Conservation (phyloP, 2,113 vertebrate species). For the Dasyprocta punctata region DNA sequence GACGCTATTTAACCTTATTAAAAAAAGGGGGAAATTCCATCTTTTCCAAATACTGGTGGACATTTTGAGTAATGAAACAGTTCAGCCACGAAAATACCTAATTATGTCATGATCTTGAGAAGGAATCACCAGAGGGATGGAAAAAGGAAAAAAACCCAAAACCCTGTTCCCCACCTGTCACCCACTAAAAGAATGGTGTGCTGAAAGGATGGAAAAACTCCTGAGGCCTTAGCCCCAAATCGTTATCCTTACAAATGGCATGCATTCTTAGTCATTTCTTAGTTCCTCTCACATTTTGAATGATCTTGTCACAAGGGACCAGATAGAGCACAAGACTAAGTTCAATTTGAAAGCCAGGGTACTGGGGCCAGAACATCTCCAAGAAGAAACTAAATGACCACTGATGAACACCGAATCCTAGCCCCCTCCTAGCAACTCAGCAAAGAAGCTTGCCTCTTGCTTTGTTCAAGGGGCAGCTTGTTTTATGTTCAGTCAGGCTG, state of each 20-base stretch:
- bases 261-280: background rate
- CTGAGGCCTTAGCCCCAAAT: background rate
- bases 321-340: background rate
- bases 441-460: background rate
- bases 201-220: background rate
- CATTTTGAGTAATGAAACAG: background rate
- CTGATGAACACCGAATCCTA: background rate
- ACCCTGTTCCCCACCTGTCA: background rate
- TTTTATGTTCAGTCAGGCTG: background rate
- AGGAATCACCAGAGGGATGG: background rate
- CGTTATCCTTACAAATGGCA: background rate
- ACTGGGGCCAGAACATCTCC: background rate
- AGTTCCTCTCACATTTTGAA: background rate
- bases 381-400: background rate
- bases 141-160: background rate
- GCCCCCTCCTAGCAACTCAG: background rate
- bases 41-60: background rate
- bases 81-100: background rate
- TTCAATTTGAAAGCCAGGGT: background rate
- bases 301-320: background rate
- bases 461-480: background rate
- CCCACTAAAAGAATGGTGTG: background rate
- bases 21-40: background rate
- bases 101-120: background rate
- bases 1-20: background rate